A percentile compares a stretch with the other conserved stretches of the same genome.
These are phyloP conservation scores for Gymnoscelis rufifasciata DNA, from an alignment of 2,888 invertebrate species.

Conservation along the genomic window DNA sequence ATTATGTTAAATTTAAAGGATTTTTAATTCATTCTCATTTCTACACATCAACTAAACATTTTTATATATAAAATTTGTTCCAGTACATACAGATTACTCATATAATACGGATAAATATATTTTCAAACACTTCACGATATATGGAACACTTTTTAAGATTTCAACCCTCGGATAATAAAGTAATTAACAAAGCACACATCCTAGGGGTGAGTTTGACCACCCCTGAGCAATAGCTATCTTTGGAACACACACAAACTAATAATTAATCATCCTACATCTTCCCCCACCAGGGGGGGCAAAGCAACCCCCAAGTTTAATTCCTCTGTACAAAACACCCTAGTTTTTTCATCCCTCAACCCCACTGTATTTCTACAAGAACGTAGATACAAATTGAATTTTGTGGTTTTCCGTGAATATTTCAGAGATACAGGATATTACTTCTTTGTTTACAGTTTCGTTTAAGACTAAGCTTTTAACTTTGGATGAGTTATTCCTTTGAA, in stretches of 20 bases:
- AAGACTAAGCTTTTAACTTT: no score
- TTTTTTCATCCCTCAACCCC: conserved; percentile 50
- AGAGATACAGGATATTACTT: conserved; percentile 50
- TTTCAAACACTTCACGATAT: no score
- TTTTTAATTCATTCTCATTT: no score
- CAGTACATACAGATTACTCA: no score
- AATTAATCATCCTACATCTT: conserved; percentile 77
- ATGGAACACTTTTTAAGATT: conserved; percentile 2
- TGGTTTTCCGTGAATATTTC: conserved; percentile 73
- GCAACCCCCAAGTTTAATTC: conserved; percentile 65
- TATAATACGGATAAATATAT: no score
- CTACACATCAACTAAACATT: no score
- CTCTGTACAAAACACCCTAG: conserved; percentile 57
- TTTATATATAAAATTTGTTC: no score
- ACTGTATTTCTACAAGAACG: conserved; percentile 64
- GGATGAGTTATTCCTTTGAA: no score
- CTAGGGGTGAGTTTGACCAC: conserved; percentile 22
- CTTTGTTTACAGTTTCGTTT: conserved; percentile 17
- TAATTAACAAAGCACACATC: conserved; percentile 40
- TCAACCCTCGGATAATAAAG: conserved; percentile 3
- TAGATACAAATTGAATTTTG: conserved; percentile 75
- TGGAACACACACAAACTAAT: conserved; percentile 76
- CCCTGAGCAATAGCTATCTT: conserved; percentile 50
- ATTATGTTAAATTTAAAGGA: no score
- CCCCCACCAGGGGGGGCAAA: conserved; percentile 34